Evolutionary conservation across 2,797 vertebrate genomes (phyloP), one percentile per base, ranked within the genome.

Genomic region (Triplophysa bombifrons): DNA sequence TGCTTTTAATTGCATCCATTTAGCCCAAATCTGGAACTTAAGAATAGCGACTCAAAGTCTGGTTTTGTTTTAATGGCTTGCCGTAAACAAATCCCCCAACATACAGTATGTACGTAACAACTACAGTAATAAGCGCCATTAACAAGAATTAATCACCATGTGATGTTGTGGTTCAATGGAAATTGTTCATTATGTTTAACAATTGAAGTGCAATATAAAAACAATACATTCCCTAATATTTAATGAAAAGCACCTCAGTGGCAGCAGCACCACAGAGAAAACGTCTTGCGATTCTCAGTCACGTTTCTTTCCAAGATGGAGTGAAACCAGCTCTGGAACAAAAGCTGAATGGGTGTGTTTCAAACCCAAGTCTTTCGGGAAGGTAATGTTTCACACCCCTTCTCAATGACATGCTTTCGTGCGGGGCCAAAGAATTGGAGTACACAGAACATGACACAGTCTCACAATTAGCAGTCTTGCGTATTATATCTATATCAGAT

Each of bases 381-480:
- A 60, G 68, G 74, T 86, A 78, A 56, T 41, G 82, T 86, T 86
- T 76, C 82, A 80, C 67, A 67, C 70, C 41, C 12, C 10, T 76
- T 81, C 72, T 80, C 76, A 87, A 72, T 72, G 74, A 74, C 44
- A 56, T 8, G 58, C 44, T 74, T 81, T 83, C 71, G 71, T 76
- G 46, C 82, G 3, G n/a, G 65, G 63, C 78, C 66, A 78, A 41
- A 4, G 71, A 25, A 44, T 76, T 27, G 38, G 70, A 70, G 74
- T 69, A 17, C 13, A 65, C n/a, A 17, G 51, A 53, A 77, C 60
- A 58, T 70, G 48, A 80, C 68, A 53, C 30, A 78, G 7, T 76
- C 12, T 17, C 50, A 38, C 48, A 19, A 61, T 55, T 80, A 78
- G 25, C 20, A n/a, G 25, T 34, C 1, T 1, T 12, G 17, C 34